Base-by-base conservation (phyloP, 2,888 invertebrate genomes). In the Dorcus parallelipipedus region DNA sequence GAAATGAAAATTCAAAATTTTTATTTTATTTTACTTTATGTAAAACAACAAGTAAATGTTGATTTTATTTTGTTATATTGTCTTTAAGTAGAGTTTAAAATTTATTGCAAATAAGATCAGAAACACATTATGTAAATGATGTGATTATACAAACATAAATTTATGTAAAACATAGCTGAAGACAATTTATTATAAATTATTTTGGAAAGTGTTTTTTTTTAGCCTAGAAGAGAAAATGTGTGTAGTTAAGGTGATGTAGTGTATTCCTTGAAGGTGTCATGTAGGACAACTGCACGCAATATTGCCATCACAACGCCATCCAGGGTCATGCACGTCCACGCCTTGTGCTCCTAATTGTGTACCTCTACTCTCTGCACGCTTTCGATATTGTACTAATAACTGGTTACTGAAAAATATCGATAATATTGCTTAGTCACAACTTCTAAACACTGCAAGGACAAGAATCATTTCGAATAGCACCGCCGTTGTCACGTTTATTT, bases 201-300 rank as follows among this genome's bases (percentile, higher is more conserved):
- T 20, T 20, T 20, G 20, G 20, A 20, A 20, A 20, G 20, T 2
- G 20, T 0, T 33, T 33, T 33, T 33, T 33, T 6, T 6, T 0
- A 33, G 7, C 26, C 26, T 6, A 33, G 26, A 6, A 6, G 5
- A 33, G 40, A 51, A 40, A 51, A 51, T 40, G 40, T 50, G 51
- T 51, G 40, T 51, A 59, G 57, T 57, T 17, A 39, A 58, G 52
- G 53, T 58, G 62, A 62, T 62, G 62, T 60, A 63, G 58, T 62
- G 58, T 33, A 4, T 65, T 63, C 65, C 59, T 65, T 59, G 57
- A 42, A 65, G 64, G 63, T 65, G 66, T 66, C 66, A 64, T 66
- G 62, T 56, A 60, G 65, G 66, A 67, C 58, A 64, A 61, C 62
- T 54, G 64, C 68, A 69, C 67, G 68, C 68, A 66, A 69, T 68